Conservation (phyloP, 1,140 invertebrate genomes). For the Elymnias hypermnestra region DNA sequence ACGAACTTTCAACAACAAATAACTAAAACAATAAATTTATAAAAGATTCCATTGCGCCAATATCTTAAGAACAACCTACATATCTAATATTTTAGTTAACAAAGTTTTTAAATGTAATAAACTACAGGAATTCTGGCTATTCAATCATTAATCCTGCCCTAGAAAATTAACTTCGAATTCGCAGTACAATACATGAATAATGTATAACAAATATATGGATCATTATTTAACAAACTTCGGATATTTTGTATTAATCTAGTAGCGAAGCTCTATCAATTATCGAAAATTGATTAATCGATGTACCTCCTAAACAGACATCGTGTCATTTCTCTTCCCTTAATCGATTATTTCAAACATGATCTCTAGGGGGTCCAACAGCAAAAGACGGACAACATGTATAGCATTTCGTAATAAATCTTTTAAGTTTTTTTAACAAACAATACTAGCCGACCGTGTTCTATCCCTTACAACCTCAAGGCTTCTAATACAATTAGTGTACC, state of each 20-base stretch:
- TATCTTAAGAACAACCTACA: too few species aligned
- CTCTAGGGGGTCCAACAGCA: conserved; percentile 60
- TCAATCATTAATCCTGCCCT: too few species aligned
- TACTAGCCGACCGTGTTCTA: neutral
- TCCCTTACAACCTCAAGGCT: neutral
- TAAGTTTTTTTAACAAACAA: conserved; percentile 27
- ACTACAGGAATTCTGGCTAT: too few species aligned
- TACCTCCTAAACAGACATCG: conserved; percentile 56
- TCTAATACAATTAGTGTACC: conserved; percentile 42
- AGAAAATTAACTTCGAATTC: too few species aligned
- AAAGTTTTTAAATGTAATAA: too few species aligned
- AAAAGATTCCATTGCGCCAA: too few species aligned
- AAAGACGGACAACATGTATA: conserved; percentile 31
- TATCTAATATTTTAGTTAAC: too few species aligned
- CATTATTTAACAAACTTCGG: conserved; percentile 26
- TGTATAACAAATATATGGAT: conserved; percentile 15
- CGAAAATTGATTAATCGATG: conserved; percentile 67
- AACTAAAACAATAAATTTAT: too few species aligned
- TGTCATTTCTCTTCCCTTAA: conserved; percentile 74
- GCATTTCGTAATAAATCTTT: conserved; percentile 51
- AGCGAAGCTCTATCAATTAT: conserved; percentile 66
- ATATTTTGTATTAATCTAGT: conserved; percentile 68
- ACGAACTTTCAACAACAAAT: too few species aligned
- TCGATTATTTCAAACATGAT: conserved; percentile 69
- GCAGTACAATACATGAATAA: too few species aligned